Percentiles rank a stretch among this genome's conserved stretches.
phyloP scores from a whole-genome alignment of 2,797 vertebrate species.

The Chromobotia macracanthus region DNA sequence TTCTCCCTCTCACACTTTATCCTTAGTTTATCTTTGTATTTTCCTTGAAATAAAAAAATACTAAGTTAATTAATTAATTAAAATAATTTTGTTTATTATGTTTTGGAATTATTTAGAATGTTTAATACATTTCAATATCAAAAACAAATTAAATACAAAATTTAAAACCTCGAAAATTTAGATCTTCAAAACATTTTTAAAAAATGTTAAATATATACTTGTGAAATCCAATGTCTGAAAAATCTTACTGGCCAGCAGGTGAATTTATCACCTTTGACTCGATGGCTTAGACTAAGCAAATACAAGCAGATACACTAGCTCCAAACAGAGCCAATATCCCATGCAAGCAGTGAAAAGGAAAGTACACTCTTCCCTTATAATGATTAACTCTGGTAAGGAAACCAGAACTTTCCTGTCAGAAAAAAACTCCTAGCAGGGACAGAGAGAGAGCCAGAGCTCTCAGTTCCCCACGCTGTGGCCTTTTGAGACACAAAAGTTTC shows the following conservation, averaged over 20 bases:
- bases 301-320: slow-evolving; percentile 50
- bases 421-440: slow-evolving; percentile 34
- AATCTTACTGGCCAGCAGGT: slow-evolving; percentile 30
- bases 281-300: slow-evolving; percentile 38
- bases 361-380: slow-evolving; percentile 51
- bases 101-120: too few relatives aligned
- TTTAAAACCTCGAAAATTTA: too few relatives aligned
- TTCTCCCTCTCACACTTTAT: background rate
- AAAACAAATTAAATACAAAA: too few relatives aligned
- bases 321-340: slow-evolving; percentile 25
- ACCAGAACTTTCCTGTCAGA: slow-evolving; percentile 44
- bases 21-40: background rate
- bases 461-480: slow-evolving; percentile 22
- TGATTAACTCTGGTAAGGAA: slow-evolving; percentile 53
- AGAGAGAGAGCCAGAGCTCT: slow-evolving; percentile 13
- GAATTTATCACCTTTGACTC: slow-evolving; percentile 34
- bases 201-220: background rate
- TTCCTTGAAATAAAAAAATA: background rate
- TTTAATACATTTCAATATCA: too few relatives aligned
- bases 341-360: slow-evolving; percentile 43
- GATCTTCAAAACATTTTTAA: too few relatives aligned
- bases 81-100: too few relatives aligned
- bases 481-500: slow-evolving; percentile 44
- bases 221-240: too few relatives aligned
- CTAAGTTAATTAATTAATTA: slow-evolving; percentile 20